Percentiles rank a stretch among this genome's conserved stretches.
Evolutionary conservation across 2,888 invertebrate species (phyloP).

Genomic region (Drosophila pseudotalamancana): DNA sequence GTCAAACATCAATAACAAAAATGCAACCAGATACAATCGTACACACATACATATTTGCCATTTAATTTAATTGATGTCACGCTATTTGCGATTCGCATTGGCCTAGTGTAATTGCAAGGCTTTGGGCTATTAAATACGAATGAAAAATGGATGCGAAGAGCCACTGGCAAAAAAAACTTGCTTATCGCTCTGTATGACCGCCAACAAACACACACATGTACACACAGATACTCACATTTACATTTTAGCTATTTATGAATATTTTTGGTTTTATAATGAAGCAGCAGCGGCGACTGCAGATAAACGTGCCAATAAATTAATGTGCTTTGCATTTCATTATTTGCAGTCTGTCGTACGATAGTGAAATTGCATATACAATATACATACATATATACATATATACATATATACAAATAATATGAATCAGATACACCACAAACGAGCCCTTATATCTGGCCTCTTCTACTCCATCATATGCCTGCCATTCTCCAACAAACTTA

Average conservation of each 20-base stretch:
- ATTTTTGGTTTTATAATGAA: constrained; percentile 53
- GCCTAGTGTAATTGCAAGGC: constrained; percentile 15
- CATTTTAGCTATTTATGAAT: constrained; percentile 55
- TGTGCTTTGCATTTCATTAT: constrained; percentile 71
- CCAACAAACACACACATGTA: not conserved
- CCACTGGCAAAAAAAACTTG: constrained; percentile 24
- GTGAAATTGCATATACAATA: constrained; percentile 28
- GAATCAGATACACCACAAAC: constrained; percentile 17
- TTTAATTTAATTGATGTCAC: constrained; percentile 22
- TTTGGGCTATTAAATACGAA: constrained; percentile 13
- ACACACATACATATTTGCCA: no score
- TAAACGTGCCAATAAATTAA: constrained; percentile 77
- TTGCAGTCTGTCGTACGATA: constrained; percentile 52
- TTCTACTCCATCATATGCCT: constrained; percentile 21
- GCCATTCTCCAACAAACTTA: constrained; percentile 54
- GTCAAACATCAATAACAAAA: no score
- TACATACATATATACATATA: constrained; percentile 6
- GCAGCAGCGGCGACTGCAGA: constrained; percentile 49
- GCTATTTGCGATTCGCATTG: constrained; percentile 26
- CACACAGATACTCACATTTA: not conserved
- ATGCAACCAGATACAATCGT: not conserved
- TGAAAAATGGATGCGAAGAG: constrained; percentile 19
- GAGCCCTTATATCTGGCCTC: constrained; percentile 12
- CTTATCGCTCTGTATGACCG: constrained; percentile 51
- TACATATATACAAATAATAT: constrained; percentile 11